A percentile compares a stretch with the other conserved stretches of the same genome.
Evolutionary conservation across 1,140 invertebrate species (phyloP).

Genomic region (Thalassaphorura encarpata): DNA sequence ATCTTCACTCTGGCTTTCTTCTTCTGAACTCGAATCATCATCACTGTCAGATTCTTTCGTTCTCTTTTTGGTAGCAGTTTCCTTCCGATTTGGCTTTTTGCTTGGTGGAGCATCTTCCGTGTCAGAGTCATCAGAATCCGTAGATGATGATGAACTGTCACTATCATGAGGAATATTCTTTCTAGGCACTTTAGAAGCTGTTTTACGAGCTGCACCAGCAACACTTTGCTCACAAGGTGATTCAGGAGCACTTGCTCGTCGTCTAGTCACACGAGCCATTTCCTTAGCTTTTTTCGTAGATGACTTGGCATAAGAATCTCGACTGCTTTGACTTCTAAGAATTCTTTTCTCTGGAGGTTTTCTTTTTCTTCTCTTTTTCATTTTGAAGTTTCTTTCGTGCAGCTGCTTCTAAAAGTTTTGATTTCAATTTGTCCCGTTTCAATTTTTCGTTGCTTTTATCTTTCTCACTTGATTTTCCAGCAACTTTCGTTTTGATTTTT

Average conservation of each 20-base stretch:
- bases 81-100: conserved; percentile 4
- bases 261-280: too few relatives aligned
- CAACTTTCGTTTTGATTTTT: conserved; percentile 13
- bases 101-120: conserved; percentile 4
- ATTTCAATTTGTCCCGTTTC: not conserved
- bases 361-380: conserved; percentile 4
- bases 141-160: not conserved
- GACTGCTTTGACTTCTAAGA: conserved; percentile 22
- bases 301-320: too few relatives aligned
- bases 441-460: not conserved
- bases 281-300: too few relatives aligned
- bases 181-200: not conserved
- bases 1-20: not conserved
- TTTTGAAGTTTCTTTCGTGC: not conserved
- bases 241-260: too few relatives aligned
- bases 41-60: conserved; percentile 1
- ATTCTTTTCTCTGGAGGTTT: conserved; percentile 19
- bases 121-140: conserved; percentile 2
- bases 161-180: not conserved
- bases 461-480: conserved; percentile 3
- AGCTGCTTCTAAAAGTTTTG: not conserved
- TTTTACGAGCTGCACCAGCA: conserved; percentile 4
- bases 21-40: conserved; percentile 2
- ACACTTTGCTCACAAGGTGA: not conserved
- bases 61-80: too few relatives aligned